Base-by-base conservation (phyloP, 2,888 invertebrate genomes). In the Platerodrilus igneus region DNA sequence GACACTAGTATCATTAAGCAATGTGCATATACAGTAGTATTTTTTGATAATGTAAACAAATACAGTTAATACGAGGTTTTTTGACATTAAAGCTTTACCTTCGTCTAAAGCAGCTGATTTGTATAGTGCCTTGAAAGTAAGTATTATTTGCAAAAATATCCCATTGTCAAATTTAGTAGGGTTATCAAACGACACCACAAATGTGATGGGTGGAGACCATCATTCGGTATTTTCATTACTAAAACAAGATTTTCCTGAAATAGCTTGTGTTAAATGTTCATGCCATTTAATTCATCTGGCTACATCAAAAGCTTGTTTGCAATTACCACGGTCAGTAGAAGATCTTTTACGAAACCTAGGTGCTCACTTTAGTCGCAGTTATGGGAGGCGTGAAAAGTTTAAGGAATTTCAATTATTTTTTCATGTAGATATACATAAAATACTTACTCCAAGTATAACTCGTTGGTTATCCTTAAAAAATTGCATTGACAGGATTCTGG, bases 261-360 rank as follows among this genome's bases (percentile, higher is more conserved):
- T 63, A 41, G 52, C 56, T 4, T 52, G 48, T 17, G 41, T 63
- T 15, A 62, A 58, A 44, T 66, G 61, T 41, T 56, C 53, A 16
- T 64, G 62, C 39, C 64, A 62, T 41, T 52, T 58, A 49, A 54
- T 58, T 21, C 54, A 62, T 45, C 47, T 63, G 32, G 50, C 55
- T 19, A 47, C 59, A 31, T 54, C 54, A 5, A 54, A 62, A 44
- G 62, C 63, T 13, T 63, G 62, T 45, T 39, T 60, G 2, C 56
- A 56, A 45, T 43, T 64, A 13, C 64, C 64, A 3, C 34, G 41
- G 28, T 37, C 27, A 8, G 45, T 56, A n/a, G 54, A 56, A 41
- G 52, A 56, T 37, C 20, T 56, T 14, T 39, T 55, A 13, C 39
- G 55, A 35, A 55, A 53, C 45, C 27, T 56, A 14, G 48, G 48